Evolutionary conservation across 2,113 vertebrate genomes (phyloP).

Genomic region (Mola mola): DNA sequence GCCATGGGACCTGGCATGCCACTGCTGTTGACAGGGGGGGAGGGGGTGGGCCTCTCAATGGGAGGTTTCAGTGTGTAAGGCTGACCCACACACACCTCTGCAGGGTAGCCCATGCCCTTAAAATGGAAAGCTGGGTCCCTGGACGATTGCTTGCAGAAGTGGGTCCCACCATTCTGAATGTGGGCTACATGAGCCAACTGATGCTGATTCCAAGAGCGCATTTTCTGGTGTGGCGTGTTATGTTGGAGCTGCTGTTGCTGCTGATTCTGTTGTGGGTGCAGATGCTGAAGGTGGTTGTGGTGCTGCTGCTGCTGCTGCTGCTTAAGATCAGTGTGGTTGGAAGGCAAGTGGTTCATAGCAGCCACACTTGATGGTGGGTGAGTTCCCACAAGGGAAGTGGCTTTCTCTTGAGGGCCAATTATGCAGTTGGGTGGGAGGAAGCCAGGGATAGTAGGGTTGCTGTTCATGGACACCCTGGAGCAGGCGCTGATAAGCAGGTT

Average conservation of each 20-base stretch:
- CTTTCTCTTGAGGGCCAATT: conserved; percentile 89
- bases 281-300: conserved; percentile 75
- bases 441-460: conserved; percentile 66
- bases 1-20: conserved; percentile 89
- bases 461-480: conserved; percentile 94
- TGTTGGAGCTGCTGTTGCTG: conserved; percentile 70
- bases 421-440: conserved; percentile 85
- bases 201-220: conserved; percentile 93
- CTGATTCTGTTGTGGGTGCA: conserved; percentile 77
- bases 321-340: conserved; percentile 89
- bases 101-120: conserved; percentile 89
- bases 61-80: conserved; percentile 92
- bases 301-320: conserved; percentile 90
- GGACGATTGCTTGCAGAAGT: conserved; percentile 85
- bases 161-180: conserved; percentile 86
- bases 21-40: conserved; percentile 88
- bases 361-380: conserved; percentile 82
- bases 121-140: conserved; percentile 87
- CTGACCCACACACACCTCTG: conserved; percentile 94
- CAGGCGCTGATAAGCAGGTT: conserved; percentile 98
- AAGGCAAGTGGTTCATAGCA: conserved; percentile 88
- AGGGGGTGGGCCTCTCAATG: conserved; percentile 93
- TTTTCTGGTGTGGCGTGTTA: conserved; percentile 82
- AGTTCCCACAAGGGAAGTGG: conserved; percentile 79
- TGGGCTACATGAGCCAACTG: conserved; percentile 92